Evolutionary conservation across 2,113 vertebrate species (phyloP).

Genomic region (Syrrhaptes paradoxus): DNA sequence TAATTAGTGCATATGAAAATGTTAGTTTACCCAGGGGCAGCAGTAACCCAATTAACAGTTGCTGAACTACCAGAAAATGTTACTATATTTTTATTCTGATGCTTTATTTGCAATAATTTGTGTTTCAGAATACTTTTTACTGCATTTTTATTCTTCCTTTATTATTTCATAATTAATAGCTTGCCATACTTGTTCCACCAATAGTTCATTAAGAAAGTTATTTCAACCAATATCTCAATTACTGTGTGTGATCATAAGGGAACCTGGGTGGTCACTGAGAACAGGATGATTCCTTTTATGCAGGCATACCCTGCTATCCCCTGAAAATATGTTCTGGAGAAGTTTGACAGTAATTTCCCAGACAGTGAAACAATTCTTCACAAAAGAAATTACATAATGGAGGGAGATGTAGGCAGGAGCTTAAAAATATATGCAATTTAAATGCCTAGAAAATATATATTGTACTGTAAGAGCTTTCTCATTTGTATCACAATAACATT

Average conservation of each 20-base stretch:
- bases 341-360: background rate
- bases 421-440: background rate
- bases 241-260: background rate
- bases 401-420: background rate
- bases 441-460: background rate
- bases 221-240: background rate
- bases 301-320: background rate
- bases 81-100: background rate
- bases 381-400: background rate
- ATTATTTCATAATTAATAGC: background rate
- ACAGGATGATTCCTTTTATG: background rate
- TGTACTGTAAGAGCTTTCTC: background rate
- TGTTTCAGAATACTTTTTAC: background rate
- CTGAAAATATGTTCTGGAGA: background rate
- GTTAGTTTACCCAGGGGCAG: slow-evolving; percentile 57
- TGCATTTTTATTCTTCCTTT: background rate
- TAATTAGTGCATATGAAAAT: slow-evolving; percentile 71
- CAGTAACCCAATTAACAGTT: slow-evolving; percentile 25
- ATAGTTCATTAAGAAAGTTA: background rate
- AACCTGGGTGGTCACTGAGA: background rate
- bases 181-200: background rate
- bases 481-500: background rate
- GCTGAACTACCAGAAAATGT: slow-evolving; percentile 27
- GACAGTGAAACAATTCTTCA: background rate
- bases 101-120: background rate